Base-by-base conservation (phyloP, 2,888 invertebrate species). In the Hirtodrosophila cameraria region DNA sequence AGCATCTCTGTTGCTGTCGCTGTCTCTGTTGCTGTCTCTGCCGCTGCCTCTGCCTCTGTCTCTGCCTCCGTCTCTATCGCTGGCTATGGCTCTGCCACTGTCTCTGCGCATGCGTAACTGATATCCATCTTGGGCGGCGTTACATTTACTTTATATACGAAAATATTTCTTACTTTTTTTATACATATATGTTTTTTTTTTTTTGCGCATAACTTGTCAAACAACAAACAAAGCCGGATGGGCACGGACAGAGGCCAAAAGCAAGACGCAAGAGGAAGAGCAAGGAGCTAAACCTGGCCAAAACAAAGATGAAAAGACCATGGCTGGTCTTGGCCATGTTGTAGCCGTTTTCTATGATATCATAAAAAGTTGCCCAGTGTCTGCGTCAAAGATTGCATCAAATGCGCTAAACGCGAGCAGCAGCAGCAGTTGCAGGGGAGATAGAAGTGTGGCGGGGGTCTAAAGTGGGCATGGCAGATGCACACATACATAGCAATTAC, bases 71-170 rank as follows among this genome's bases (percentile, higher is more conserved):
- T 59, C 36, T 9, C 27, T 15, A 43, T 43, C 28, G 54, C 55
- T 38, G 45, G 8, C 52, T 30, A 20, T 13, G 12, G 27, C 55
- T 42, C 9, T 31, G 38, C n/a, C n/a, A n/a, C 63, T 63, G 49
- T 57, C 45, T 50, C 28, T 60, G 76, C 74, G 73, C 76, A 75
- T 79, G 82, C 79, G 79, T 79, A 79, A 79, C 79, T 78, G 82
- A 81, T 79, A 79, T 78, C 75, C 82, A 79, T 81, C 79, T 78
- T 73, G 60, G 69, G 79, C 80, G 80, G 72, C 64, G 82, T 82
- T 79, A 79, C 79, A 78, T 78, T 75, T 78, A 61, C 62, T 57
- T 60, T 59, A 46, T 64, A 52, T 55, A 49, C 60, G 50, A 46
- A 64, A 39, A 65, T 48, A 55, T 43, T 45, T 59, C 23, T 54